phyloP scores from a whole-genome alignment of 2,888 invertebrate species.

The Zaprionus lineosus region DNA sequence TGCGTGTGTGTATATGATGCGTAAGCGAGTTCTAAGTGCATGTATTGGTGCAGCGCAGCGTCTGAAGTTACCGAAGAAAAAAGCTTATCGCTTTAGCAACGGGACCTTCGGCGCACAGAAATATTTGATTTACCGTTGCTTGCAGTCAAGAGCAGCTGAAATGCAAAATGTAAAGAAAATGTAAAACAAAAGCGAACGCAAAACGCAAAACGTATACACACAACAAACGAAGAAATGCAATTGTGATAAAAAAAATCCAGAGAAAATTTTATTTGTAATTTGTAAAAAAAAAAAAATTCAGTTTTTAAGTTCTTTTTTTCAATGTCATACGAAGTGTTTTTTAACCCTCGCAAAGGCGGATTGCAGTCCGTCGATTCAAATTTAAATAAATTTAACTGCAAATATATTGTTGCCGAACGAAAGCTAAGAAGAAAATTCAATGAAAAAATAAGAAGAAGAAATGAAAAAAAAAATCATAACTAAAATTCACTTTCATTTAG shows the following conservation, averaged over 20 bases:
- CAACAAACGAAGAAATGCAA: conserved; percentile 24
- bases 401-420: conserved; percentile 20
- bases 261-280: conserved; percentile 36
- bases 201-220: conserved; percentile 1
- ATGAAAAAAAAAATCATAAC: conserved; percentile 26
- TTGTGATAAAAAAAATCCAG: conserved; percentile 41
- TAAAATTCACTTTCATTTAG: conserved; percentile 49
- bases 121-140: background rate
- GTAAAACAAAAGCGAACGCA: background rate
- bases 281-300: conserved; percentile 16
- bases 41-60: background rate
- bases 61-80: too few species aligned
- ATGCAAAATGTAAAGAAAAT: too few species aligned
- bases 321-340: conserved; percentile 34
- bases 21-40: too few species aligned
- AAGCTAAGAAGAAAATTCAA: conserved; percentile 51
- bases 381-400: conserved; percentile 8
- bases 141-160: background rate
- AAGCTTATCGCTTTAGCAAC: too few species aligned
- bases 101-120: background rate
- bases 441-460: conserved; percentile 41
- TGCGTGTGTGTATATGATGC: too few species aligned
- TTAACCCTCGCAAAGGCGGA: background rate
- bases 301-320: conserved; percentile 11
- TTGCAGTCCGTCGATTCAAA: background rate